Conservation (phyloP, 2,888 invertebrate genomes). For the Dolomedes plantarius region DNA sequence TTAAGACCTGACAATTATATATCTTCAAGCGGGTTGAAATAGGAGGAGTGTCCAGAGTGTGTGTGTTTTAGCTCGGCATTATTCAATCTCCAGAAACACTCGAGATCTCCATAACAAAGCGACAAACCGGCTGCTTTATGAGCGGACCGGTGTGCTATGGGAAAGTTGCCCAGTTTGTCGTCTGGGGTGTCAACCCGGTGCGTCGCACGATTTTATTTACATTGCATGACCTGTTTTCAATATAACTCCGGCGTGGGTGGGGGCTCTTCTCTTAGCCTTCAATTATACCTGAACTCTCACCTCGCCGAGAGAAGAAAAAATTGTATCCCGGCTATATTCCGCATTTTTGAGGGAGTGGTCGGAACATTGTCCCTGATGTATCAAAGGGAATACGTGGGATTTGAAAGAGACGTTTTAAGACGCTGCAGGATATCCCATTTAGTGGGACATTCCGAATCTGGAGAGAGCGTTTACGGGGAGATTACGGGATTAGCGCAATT, state of each 20-base stretch:
- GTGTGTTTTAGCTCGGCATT: constrained; percentile 48
- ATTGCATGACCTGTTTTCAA: constrained; percentile 54
- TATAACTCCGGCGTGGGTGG: constrained; percentile 29
- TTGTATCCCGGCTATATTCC: not conserved
- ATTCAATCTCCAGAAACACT: constrained; percentile 6
- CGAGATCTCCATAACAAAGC: constrained; percentile 59
- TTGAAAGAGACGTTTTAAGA: not conserved
- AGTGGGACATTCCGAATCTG: not conserved
- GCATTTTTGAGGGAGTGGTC: constrained; percentile 10
- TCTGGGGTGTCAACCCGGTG: constrained; percentile 62
- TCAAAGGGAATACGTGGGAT: not conserved
- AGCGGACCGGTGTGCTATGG: constrained; percentile 55
- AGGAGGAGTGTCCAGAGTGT: constrained; percentile 33
- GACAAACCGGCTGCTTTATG: no score
- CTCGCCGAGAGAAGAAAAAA: not conserved
- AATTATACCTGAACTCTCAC: constrained; percentile 58
- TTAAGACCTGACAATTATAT: constrained; percentile 56
- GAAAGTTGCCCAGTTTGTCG: constrained; percentile 52
- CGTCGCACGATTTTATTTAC: constrained; percentile 69
- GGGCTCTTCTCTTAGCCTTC: constrained; percentile 26
- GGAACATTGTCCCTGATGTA: not conserved
- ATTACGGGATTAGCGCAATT: not conserved
- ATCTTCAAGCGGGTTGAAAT: constrained; percentile 35
- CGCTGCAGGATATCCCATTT: not conserved
- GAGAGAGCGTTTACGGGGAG: not conserved